Conservation (phyloP, 2,888 invertebrate genomes). For the Scaptomyza reducta region DNA sequence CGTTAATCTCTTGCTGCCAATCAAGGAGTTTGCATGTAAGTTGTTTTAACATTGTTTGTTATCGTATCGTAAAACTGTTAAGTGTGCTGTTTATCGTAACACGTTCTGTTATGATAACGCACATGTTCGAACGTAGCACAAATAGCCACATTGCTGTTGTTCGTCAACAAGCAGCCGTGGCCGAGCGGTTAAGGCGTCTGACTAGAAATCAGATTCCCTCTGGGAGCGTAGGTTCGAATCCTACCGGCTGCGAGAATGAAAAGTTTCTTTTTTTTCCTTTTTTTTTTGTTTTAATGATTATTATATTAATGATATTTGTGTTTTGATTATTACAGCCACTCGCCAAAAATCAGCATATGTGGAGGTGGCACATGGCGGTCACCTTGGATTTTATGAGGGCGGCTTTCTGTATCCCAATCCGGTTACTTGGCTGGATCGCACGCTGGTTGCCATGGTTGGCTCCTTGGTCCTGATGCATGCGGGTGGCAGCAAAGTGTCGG, state of each 20-base stretch:
- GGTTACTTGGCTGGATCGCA: conserved; percentile 96
- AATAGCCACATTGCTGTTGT: conserved; percentile 10
- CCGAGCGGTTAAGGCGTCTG: conserved; percentile 85
- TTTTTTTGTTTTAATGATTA: conserved; percentile 10
- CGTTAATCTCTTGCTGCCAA: conserved; percentile 89
- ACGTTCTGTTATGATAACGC: conserved; percentile 1
- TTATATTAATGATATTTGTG: not conserved
- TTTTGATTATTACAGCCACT: conserved; percentile 85
- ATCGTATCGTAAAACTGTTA: conserved; percentile 17
- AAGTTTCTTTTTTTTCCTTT: conserved; percentile 7
- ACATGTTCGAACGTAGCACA: conserved; percentile 2
- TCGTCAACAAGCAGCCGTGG: conserved; percentile 81
- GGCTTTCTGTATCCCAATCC: conserved; percentile 94
- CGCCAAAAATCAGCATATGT: conserved; percentile 89
- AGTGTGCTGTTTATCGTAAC: conserved; percentile 18
- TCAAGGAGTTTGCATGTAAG: conserved; percentile 91
- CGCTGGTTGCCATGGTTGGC: conserved; percentile 92
- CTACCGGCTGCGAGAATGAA: conserved; percentile 81
- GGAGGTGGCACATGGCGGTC: conserved; percentile 95
- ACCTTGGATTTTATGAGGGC: conserved; percentile 97
- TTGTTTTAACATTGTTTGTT: conserved; percentile 13
- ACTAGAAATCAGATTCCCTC: conserved; percentile 85
- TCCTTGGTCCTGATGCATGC: conserved; percentile 86
- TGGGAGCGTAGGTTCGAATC: conserved; percentile 85
- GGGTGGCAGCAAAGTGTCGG: conserved; percentile 63